Evolutionary conservation across 2,888 invertebrate species (phyloP), one percentile per base, ranked within the genome.

Genomic region (Xestia rhomboidea): DNA sequence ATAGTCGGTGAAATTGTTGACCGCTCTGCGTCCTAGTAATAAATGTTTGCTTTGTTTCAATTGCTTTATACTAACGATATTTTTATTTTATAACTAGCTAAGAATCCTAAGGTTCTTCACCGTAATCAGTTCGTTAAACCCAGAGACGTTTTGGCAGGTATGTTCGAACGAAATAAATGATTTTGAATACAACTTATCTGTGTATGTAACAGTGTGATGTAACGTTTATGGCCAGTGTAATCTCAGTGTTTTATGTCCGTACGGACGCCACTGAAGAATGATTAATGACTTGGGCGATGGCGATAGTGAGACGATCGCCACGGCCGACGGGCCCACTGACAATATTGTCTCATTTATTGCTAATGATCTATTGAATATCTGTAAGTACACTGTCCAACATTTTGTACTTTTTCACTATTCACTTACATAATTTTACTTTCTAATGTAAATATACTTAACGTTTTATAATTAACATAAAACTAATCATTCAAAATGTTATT

Each of bases 261-360:
- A 89, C 89, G 89, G 90, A 92, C 91, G 93, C 92, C 91, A 91
- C 91, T 90, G 92, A 89, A 91, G 90, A 88, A 92, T 95, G 96
- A 96, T 95, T 95, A 94, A 96, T 95, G 93, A 91, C 91, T 89
- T 81, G 86, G 78, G 89, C 87, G 87, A 85, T 88, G 74, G 88
- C 89, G 94, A 94, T 94, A 94, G 93, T 89, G 89, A 89, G 91
- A 90, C 91, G 90, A 90, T 88, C 86, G 90, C 88, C 88, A 87
- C 84, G 88, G 82, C 86, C 89, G 89, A 90, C 88, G 90, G 87
- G 91, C 89, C 82, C 81, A 86, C 89, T 91, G 88, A 93, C 93
- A 93, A 94, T 95, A 95, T 95, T 95, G 95, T 95, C 95, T 95
- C 94, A 94, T 95, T 95, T 94, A 94, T 93, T 94, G 93, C 94